Base-by-base conservation (phyloP, 2,888 invertebrate genomes). In the Cryptophagus acutangulus region DNA sequence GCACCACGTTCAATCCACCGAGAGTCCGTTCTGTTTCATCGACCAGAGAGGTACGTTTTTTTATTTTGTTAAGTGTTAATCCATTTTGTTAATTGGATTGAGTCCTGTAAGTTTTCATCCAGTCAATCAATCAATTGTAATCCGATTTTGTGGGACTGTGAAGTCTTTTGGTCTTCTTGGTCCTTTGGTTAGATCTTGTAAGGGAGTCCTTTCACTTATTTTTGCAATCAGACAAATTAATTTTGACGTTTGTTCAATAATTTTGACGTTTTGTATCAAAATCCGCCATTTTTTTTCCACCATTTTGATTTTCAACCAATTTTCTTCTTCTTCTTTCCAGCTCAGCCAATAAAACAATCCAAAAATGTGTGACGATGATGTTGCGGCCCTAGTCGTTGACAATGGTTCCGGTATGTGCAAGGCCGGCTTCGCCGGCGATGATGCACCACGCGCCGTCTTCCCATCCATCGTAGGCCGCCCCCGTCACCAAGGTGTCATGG, bases 291-390 rank as follows among this genome's bases (percentile, higher is more conserved):
- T 3, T 12, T 3, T 12, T 4, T n/a, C 26, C 4, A 6, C 12
- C 12, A 26, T 4, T 26, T 3, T 12, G 26, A 26, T 17, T 18
- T 18, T 3, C 9, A 12, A 17, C 9, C 5, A 26, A 18, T 9
- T 36, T 38, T 38, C 38, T 44, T 17, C 35, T 34, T 33, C 28
- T 52, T 48, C 38, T 40, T 49, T 46, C 48, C 12, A 26, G 10
- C 33, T 33, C 24, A 51, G 43, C 47, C 47, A 52, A 26, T 43
- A 41, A 49, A 51, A 41, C 51, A 49, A 48, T n/a, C 67, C 72
- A 80, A 86, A 78, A 71, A 87, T 89, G 89, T 89, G 88, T 77
- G 91, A 91, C 81, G 61, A 92, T 80, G 91, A 93, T 72, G 92
- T 93, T 73, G 89, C 91, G 77, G 86, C 85, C 66, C 78, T 86